Conservation (phyloP, 2,113 vertebrate genomes). For the Ia io region DNA sequence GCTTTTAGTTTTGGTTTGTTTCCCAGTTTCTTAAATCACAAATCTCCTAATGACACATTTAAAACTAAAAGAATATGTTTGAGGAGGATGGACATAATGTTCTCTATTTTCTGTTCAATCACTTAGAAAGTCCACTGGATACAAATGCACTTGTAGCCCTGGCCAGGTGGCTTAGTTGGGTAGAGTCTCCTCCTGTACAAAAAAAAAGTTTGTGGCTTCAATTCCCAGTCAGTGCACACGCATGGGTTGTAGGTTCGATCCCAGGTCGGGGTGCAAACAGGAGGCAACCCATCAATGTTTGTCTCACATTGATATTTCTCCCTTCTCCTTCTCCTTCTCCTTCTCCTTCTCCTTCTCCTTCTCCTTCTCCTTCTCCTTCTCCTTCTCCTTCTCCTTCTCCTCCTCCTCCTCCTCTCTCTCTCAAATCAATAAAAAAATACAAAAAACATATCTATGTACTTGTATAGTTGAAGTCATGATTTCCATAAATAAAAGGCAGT, state of each 20-base stretch:
- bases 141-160: neutral
- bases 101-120: neutral
- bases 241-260: neutral
- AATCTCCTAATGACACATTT: neutral
- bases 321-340: no score
- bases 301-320: neutral
- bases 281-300: neutral
- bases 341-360: no score
- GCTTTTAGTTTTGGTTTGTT: slow-evolving; percentile 8
- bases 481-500: neutral
- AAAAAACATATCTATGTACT: neutral
- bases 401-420: neutral
- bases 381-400: no score
- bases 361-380: no score
- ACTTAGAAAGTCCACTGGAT: neutral
- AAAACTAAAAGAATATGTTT: neutral
- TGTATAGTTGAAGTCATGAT: no score
- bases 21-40: neutral
- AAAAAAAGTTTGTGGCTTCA: neutral
- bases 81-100: neutral
- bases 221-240: neutral
- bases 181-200: neutral
- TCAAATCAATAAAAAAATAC: neutral
- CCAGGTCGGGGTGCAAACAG: neutral
- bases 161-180: neutral